phyloP scores from a whole-genome alignment of 2,113 vertebrate species.

The Phaethon lepturus region DNA sequence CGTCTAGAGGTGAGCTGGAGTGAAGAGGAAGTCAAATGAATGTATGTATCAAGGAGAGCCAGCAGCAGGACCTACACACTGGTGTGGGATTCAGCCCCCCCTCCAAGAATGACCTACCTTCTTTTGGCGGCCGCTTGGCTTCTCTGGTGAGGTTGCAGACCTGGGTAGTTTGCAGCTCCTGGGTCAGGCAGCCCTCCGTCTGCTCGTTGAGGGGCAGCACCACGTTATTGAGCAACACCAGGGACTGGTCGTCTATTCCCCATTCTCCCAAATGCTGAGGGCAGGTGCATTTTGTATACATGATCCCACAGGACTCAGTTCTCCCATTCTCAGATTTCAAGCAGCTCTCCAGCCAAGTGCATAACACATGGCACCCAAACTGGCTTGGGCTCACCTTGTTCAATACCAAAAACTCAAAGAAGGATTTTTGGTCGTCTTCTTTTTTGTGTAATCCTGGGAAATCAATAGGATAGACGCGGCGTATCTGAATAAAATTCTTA shows the following conservation, averaged over 20 bases:
- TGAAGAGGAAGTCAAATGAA: background rate
- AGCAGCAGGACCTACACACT: background rate
- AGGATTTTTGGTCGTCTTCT: constrained; percentile 91
- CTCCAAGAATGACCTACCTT: constrained; percentile 88
- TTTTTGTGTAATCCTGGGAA: constrained; percentile 94
- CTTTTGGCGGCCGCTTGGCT: constrained; percentile 94
- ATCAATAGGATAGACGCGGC: constrained; percentile 91
- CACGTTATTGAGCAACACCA: constrained; percentile 95
- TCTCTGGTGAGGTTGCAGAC: constrained; percentile 97
- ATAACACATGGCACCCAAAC: constrained; percentile 97
- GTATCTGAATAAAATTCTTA: constrained; percentile 98
- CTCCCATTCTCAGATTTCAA: constrained; percentile 94
- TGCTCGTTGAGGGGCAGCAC: constrained; percentile 98
- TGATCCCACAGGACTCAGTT: constrained; percentile 95
- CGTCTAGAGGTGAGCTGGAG: background rate
- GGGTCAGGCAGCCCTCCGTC: constrained; percentile 96
- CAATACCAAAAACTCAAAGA: constrained; percentile 98
- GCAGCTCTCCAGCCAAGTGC: constrained; percentile 98
- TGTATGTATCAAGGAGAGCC: background rate
- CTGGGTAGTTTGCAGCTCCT: constrained; percentile 94
- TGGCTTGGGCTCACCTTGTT: constrained; percentile 99
- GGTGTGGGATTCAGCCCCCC: background rate
- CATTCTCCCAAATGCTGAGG: constrained; percentile 96
- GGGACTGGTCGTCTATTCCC: constrained; percentile 91
- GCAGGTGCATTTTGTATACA: constrained; percentile 98